A percentile compares a stretch with the other conserved stretches of the same genome.
Evolutionary conservation across 2,888 invertebrate species (phyloP).

Genomic region (Allophyes oxyacanthae): DNA sequence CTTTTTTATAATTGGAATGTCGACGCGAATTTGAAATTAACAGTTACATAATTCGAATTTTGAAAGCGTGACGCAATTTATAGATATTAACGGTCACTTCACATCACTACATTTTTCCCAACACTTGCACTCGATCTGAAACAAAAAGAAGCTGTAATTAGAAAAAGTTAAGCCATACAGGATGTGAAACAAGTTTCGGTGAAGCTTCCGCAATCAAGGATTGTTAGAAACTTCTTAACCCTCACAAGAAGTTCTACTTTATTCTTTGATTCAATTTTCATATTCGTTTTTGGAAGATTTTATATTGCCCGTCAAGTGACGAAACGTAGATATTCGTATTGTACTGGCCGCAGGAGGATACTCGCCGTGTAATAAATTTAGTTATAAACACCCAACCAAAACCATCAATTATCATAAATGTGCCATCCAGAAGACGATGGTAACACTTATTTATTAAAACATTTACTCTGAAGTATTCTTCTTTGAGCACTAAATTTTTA

Average conservation of each 20-base stretch:
- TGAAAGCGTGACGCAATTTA: slow-evolving; percentile 11
- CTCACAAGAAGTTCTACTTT: not conserved
- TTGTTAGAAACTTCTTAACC: slow-evolving; percentile 10
- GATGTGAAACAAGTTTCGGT: not conserved
- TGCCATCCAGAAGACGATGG: too few species aligned
- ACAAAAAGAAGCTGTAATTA: slow-evolving; percentile 47
- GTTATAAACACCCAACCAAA: too few species aligned
- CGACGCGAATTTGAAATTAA: slow-evolving; percentile 12
- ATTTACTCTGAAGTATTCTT: too few species aligned
- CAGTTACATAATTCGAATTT: slow-evolving; percentile 24
- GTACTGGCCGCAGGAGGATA: too few species aligned
- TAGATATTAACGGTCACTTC: slow-evolving; percentile 25
- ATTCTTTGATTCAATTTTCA: too few species aligned
- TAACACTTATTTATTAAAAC: too few species aligned
- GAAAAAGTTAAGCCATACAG: slow-evolving; percentile 7
- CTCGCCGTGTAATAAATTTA: too few species aligned
- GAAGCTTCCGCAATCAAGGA: not conserved
- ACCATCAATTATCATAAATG: too few species aligned
- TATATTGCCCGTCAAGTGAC: too few species aligned
- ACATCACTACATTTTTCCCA: slow-evolving; percentile 29
- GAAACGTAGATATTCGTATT: too few species aligned
- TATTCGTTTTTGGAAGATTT: too few species aligned
- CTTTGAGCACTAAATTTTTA: too few species aligned
- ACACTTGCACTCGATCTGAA: slow-evolving; percentile 52
- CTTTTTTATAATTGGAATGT: slow-evolving; percentile 9